phyloP scores from a whole-genome alignment of 2,113 vertebrate genomes.

The Mesoclemmys tuberculata region DNA sequence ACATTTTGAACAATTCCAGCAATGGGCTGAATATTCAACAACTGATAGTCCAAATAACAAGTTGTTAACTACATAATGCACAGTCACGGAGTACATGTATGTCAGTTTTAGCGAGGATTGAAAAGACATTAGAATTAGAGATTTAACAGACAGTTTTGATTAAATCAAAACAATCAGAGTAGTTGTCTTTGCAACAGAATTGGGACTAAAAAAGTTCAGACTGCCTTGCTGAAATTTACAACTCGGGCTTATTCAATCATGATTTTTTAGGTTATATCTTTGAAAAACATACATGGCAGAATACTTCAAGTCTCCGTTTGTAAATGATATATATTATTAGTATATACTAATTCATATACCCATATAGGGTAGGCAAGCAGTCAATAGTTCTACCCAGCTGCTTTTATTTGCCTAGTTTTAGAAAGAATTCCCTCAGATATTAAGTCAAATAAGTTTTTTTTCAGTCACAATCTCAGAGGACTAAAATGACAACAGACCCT shows the following conservation, averaged over 20 bases:
- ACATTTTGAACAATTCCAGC: constrained; percentile 73
- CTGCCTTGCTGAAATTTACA: constrained; percentile 45
- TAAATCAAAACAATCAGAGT: constrained; percentile 70
- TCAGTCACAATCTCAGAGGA: not conserved
- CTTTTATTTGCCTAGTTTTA: not conserved
- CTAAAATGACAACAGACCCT: not conserved
- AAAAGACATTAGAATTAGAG: constrained; percentile 72
- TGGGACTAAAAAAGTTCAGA: constrained; percentile 20
- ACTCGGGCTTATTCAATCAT: constrained; percentile 31
- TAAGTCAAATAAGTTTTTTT: not conserved
- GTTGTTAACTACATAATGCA: constrained; percentile 72
- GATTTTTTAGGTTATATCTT: constrained; percentile 31
- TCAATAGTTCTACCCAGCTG: not conserved
- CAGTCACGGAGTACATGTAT: constrained; percentile 62
- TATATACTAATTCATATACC: not conserved
- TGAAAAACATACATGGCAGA: constrained; percentile 15
- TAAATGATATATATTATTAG: not conserved
- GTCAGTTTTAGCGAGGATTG: constrained; percentile 73
- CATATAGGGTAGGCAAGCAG: not conserved
- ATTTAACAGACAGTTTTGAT: constrained; percentile 69
- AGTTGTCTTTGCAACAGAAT: constrained; percentile 61
- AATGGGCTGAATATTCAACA: constrained; percentile 70
- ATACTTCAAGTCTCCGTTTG: not conserved
- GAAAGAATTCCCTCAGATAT: not conserved
- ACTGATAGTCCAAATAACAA: constrained; percentile 75